These are phyloP conservation scores for Ichneumon xanthorius DNA, from an alignment of 2,888 invertebrate genomes.

Conservation along the genomic window DNA sequence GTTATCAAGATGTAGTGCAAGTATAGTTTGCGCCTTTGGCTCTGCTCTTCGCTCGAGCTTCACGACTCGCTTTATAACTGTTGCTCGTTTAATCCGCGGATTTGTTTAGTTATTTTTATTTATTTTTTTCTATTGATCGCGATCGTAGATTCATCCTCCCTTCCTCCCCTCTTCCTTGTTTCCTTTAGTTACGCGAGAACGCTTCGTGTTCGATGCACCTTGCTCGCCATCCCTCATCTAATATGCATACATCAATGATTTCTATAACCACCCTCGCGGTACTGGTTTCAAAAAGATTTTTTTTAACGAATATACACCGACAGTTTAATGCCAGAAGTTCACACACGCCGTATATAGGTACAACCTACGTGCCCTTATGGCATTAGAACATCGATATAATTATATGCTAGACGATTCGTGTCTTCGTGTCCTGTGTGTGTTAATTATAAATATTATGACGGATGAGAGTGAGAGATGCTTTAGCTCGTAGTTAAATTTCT, in stretches of 20 bases:
- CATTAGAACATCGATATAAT: slow-evolving; percentile 10
- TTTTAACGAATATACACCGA: slow-evolving; percentile 35
- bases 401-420: background rate
- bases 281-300: slow-evolving; percentile 30
- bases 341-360: background rate
- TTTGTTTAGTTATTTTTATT: slow-evolving; percentile 28
- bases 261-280: slow-evolving; percentile 28
- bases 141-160: slow-evolving; percentile 56
- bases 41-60: slow-evolving; percentile 43
- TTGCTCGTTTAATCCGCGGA: slow-evolving; percentile 62
- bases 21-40: slow-evolving; percentile 38
- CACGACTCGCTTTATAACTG: slow-evolving; percentile 59
- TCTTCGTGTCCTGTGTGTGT: slow-evolving; percentile 12
- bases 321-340: no score
- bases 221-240: slow-evolving; percentile 37
- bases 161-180: slow-evolving; percentile 41
- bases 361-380: no score
- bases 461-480: slow-evolving; percentile 30
- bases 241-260: slow-evolving; percentile 36
- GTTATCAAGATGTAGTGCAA: slow-evolving; percentile 52
- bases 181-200: slow-evolving; percentile 16
- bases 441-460: slow-evolving; percentile 41
- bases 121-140: slow-evolving; percentile 18
- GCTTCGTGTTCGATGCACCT: slow-evolving; percentile 33
- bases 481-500: background rate